Percentiles rank a stretch among this genome's conserved stretches.
These are phyloP conservation scores for Ibidorhyncha struthersii DNA, from an alignment of 2,113 vertebrate species.

Conservation along the genomic window DNA sequence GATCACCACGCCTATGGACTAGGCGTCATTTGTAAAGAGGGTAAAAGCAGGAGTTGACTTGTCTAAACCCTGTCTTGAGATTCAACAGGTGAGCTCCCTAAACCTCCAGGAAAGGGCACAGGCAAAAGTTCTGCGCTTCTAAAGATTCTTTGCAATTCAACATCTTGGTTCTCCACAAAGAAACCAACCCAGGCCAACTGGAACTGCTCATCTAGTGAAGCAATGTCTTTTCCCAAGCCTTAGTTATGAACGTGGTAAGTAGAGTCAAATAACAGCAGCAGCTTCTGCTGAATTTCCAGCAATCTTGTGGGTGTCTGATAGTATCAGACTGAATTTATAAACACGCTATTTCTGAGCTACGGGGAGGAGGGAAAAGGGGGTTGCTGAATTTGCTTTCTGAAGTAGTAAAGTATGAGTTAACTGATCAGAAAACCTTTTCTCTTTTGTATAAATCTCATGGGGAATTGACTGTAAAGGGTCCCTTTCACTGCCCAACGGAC, in stretches of 20 bases:
- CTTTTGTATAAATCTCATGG: background rate
- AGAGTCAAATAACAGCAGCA: background rate
- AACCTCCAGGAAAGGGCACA: background rate
- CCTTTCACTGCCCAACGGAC: background rate
- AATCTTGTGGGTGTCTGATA: background rate
- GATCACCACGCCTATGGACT: background rate
- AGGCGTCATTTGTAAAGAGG: background rate
- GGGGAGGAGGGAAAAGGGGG: fast-evolving
- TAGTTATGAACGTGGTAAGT: background rate
- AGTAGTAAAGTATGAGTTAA: background rate
- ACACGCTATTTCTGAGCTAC: background rate
- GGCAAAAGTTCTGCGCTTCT: background rate
- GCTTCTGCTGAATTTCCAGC: background rate
- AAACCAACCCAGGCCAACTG: background rate
- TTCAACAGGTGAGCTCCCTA: background rate
- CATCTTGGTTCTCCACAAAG: background rate
- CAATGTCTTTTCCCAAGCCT: background rate
- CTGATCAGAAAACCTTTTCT: background rate
- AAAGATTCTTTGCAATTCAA: background rate
- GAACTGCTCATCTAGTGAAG: background rate
- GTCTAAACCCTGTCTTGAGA: background rate
- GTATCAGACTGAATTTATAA: background rate
- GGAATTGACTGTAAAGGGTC: background rate
- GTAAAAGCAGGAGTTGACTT: background rate
- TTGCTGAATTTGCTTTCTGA: background rate